These are phyloP conservation scores for Eriosoma lanigerum DNA, from an alignment of 1,140 invertebrate genomes.

Conservation along the genomic window DNA sequence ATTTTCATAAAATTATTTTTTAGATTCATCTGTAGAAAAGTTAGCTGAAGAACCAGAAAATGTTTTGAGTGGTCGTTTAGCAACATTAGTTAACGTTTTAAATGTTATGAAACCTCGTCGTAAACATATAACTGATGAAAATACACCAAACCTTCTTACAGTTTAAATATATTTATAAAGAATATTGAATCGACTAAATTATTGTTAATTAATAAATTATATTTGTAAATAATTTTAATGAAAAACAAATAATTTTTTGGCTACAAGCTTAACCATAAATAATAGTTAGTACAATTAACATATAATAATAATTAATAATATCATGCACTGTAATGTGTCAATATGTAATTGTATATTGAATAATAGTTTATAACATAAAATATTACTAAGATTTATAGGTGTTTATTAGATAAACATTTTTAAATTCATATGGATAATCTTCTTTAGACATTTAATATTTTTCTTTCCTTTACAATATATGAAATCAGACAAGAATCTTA, in stretches of 20 bases:
- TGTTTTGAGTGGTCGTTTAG: conserved; percentile 22
- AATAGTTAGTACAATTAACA: not conserved
- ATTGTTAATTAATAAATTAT: not conserved
- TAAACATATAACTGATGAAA: conserved; percentile 27
- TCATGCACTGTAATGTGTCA: not conserved
- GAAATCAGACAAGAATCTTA: no score
- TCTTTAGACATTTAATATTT: no score
- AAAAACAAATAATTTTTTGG: no score
- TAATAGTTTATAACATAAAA: no score
- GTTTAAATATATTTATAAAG: not conserved
- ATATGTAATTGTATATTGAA: no score
- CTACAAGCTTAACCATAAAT: no score
- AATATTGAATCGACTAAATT: not conserved
- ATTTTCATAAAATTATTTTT: not conserved
- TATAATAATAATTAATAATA: not conserved
- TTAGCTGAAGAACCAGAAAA: conserved; percentile 44
- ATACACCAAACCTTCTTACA: conserved; percentile 8
- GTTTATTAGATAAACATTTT: no score
- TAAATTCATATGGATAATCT: no score
- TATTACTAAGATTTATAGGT: no score
- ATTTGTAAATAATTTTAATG: not conserved
- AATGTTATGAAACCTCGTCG: conserved; percentile 41
- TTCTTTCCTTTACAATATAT: no score
- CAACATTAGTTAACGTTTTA: conserved; percentile 37
- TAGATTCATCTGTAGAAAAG: conserved; percentile 47